Percentiles rank a stretch among this genome's conserved stretches.
Evolutionary conservation across 1,140 invertebrate species (phyloP).

Genomic region (Pseudomyrmex concolor): DNA sequence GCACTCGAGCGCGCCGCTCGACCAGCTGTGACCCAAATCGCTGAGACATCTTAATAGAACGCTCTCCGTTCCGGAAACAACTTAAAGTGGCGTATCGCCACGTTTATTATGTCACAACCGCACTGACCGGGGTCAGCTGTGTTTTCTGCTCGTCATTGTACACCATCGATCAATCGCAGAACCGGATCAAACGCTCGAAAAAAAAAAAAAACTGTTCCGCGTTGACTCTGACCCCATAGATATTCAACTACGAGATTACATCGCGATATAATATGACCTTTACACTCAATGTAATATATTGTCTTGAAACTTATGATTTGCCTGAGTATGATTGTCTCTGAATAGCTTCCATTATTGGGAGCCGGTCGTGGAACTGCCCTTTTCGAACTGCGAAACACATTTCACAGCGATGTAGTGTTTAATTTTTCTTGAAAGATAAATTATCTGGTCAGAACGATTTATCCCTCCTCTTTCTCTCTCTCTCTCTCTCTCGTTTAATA

Average conservation of each 20-base stretch:
- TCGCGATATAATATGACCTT: background rate
- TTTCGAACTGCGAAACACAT: background rate
- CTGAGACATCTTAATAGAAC: constrained; percentile 65
- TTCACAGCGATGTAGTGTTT: background rate
- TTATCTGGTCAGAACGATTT: background rate
- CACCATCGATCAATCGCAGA: constrained; percentile 26
- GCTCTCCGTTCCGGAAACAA: constrained; percentile 64
- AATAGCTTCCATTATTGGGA: background rate
- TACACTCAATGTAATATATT: background rate
- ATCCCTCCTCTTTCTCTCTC: too few species aligned
- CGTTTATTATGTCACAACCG: constrained; percentile 67
- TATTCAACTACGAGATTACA: background rate
- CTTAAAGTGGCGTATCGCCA: constrained; percentile 11
- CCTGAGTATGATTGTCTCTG: background rate
- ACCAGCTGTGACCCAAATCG: constrained; percentile 34
- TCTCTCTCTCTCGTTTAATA: too few species aligned
- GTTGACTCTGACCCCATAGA: background rate
- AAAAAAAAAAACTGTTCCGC: background rate
- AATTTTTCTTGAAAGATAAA: background rate
- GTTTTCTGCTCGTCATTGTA: constrained; percentile 67
- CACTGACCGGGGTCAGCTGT: constrained; percentile 46
- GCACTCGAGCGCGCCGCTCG: background rate
- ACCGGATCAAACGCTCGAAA: constrained; percentile 20
- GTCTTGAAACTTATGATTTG: background rate
- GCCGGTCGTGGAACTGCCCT: background rate